These are phyloP conservation scores for Sparidentex hasta DNA, from an alignment of 2,797 vertebrate species.

Conservation along the genomic window DNA sequence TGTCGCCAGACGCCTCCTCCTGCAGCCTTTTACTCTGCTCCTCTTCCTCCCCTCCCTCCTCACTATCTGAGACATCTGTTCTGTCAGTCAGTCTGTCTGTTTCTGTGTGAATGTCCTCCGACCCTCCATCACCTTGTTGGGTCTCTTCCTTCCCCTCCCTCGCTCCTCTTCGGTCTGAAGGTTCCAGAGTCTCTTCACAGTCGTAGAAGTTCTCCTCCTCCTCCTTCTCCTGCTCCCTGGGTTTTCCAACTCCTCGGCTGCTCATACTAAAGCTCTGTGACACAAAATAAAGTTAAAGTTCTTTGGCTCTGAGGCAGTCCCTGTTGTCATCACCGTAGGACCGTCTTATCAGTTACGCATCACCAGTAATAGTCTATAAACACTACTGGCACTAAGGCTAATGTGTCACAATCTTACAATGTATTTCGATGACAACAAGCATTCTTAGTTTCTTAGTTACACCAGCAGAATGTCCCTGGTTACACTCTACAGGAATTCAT, in stretches of 20 bases:
- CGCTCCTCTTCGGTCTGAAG: not conserved
- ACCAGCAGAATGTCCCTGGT: too few relatives aligned
- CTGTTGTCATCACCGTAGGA: too few relatives aligned
- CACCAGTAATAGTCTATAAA: too few relatives aligned
- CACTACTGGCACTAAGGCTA: too few relatives aligned
- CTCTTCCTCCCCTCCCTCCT: constrained; percentile 21
- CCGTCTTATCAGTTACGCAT: too few relatives aligned
- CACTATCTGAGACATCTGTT: not conserved
- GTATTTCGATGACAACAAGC: too few relatives aligned
- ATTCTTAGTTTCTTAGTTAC: too few relatives aligned
- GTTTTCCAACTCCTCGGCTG: constrained; percentile 5
- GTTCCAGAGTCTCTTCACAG: constrained; percentile 86
- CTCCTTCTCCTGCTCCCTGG: constrained; percentile 6
- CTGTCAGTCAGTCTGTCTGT: constrained; percentile 14
- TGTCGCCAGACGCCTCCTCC: not conserved
- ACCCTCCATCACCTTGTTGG: not conserved
- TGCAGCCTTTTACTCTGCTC: constrained; percentile 70
- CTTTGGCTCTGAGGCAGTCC: too few relatives aligned
- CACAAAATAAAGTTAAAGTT: not conserved
- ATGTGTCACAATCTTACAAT: too few relatives aligned
- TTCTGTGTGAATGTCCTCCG: not conserved
- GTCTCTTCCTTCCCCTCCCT: constrained; percentile 73
- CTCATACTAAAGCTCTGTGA: constrained; percentile 50
- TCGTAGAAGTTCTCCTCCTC: constrained; percentile 87
- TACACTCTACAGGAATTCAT: too few relatives aligned